phyloP scores from a whole-genome alignment of 2,113 vertebrate genomes.

The Pelmatolapia mariae region DNA sequence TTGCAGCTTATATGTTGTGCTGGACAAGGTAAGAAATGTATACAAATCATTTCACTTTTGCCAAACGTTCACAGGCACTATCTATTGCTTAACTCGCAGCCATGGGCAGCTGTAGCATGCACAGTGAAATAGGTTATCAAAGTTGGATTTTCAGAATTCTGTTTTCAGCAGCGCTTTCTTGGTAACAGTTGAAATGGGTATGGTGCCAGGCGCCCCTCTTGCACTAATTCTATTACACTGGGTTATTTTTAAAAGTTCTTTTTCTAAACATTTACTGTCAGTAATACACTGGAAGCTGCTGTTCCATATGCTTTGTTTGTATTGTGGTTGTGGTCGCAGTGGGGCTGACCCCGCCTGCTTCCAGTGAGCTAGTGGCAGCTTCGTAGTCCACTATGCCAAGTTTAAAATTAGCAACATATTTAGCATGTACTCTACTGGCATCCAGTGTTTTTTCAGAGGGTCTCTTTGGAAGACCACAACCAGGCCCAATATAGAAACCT shows the following conservation, averaged over 20 bases:
- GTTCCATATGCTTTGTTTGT: conserved; percentile 83
- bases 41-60: neutral
- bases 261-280: conserved; percentile 75
- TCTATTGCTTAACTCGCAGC: neutral
- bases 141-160: neutral
- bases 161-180: neutral
- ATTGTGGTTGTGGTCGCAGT: conserved; percentile 77
- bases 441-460: conserved; percentile 73
- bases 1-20: neutral
- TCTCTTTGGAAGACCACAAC: conserved; percentile 80
- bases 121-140: neutral
- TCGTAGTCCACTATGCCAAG: conserved; percentile 76
- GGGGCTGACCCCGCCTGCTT: conserved; percentile 67
- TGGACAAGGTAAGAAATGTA: neutral
- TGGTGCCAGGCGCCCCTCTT: conserved; percentile 52
- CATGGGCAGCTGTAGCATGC: neutral
- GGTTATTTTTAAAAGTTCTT: conserved; percentile 70
- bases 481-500: conserved; percentile 77
- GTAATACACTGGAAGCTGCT: conserved; percentile 70
- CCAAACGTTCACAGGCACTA: neutral
- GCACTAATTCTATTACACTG: conserved; percentile 68
- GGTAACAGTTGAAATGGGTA: neutral
- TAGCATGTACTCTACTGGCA: conserved; percentile 80
- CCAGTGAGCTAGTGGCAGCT: conserved; percentile 74
- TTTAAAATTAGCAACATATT: conserved; percentile 95